Base-by-base conservation (phyloP, 2,797 vertebrate species). In the Poecilia picta region DNA sequence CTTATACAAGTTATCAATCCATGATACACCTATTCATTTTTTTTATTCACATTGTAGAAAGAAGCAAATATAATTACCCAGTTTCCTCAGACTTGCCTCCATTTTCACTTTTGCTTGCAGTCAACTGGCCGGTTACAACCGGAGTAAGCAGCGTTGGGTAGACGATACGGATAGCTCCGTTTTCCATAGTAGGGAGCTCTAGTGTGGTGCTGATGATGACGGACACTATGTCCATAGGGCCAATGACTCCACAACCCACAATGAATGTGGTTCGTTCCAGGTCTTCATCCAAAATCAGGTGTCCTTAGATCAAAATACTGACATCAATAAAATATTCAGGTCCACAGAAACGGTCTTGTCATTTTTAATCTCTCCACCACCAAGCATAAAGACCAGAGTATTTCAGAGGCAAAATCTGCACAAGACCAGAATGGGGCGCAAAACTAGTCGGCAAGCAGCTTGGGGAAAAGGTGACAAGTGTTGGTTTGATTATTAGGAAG, bases 271-370 rank as follows among this genome's bases (percentile, higher is more conserved):
- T 97, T 77, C 93, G 95, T 83, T 98, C 97, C 75, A 95, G 88
- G 31, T 98, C 97, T 90, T 98, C 97, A 0, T 99, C 97, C 90
- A 99, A 93, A 81, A 99, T 95, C 0, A 99, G 94, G 89, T 99
- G 98, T 82, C 98, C 98, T 99, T 81, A 62, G 81, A 71, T 23
- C 47, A 36, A 84, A 80, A 86, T 33, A 36, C 28, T 77, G 12
- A 18, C 18, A 72, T 66, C 1, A 46, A 31, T 28, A 66, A 64
- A 45, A 10, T 31, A 74, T 41, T 68, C 36, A 11, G n/a, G 39
- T 43, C 36, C 66, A 70, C 15, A 39, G 36, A 66, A 45, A n/a
- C 12, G 5, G 41, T 71, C 6, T 25, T 12, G 23, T 28, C 41
- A 43, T 28, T 41, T 41, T 68, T 12, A 68, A 23, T 39, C 64